Evolutionary conservation across 2,888 invertebrate genomes (phyloP), one percentile per base, ranked within the genome.

Genomic region (Belgica antarctica): DNA sequence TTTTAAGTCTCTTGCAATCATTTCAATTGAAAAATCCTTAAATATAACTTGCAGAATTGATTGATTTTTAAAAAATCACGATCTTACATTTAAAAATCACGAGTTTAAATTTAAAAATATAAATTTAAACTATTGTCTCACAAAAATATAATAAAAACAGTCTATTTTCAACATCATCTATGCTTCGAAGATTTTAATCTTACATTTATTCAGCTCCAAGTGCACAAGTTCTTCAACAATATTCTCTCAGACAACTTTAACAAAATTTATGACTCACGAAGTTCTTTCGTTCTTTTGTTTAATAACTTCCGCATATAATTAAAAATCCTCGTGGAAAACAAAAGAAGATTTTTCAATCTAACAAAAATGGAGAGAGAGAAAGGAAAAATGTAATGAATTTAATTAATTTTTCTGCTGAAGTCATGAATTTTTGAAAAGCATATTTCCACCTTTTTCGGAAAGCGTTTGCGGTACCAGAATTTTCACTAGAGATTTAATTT

Each of bases 371-470:
- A 27, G 59, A 24, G 17, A 46, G 46, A 3, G 15, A 46, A 15
- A n/a, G 46, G 46, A 46, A 46, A 59, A 59, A 27, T 24, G 34
- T 57, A 68, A 68, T 68, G 68, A 68, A 68, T 68, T 68, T 68
- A 68, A 68, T 68, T 68, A 68, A 68, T 68, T 68, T 57, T 68
- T 57, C 15, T 57, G 68, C 68, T 68, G 46, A n/a, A 34, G 31
- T 68, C 68, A 52, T 68, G 68, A 68, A 68, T 68, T 68, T 68
- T 68, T 68, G 17, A 68, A 24, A 17, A 25, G 17, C 8, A 68
- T 34, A 46, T 22, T 65, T 65, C 46, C 24, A 19, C 12, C 41
- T 24, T 34, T 63, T 36, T 22, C 25, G 25, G 34, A 41, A 22
- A 66, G 65, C 47, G 46, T 34, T 57, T 68, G 68, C 31, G 68